These are phyloP conservation scores for Crossoptilon crossoptilon DNA, from an alignment of 2,797 vertebrate species.

Conservation along the genomic window DNA sequence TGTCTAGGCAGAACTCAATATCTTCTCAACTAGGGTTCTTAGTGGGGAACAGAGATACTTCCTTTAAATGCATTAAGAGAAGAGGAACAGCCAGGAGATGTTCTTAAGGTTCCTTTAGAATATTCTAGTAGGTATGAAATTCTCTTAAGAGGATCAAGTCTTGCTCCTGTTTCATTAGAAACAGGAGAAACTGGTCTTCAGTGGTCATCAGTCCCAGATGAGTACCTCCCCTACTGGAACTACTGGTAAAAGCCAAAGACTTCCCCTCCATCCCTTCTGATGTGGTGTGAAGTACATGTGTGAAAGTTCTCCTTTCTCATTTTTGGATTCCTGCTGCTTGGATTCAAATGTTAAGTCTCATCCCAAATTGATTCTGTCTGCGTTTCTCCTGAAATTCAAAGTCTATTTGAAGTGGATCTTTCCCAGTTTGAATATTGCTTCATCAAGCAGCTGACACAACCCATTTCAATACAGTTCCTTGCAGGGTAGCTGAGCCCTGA, in stretches of 20 bases:
- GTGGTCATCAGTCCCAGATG: background rate
- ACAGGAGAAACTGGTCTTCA: background rate
- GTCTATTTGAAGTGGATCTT: background rate
- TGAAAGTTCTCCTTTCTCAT: background rate
- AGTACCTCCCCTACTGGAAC: background rate
- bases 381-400: background rate
- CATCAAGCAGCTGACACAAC: fast-evolving
- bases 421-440: fast-evolving
- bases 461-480: fast-evolving
- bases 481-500: background rate
- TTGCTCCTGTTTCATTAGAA: background rate
- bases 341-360: background rate
- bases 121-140: background rate
- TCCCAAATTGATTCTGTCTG: background rate
- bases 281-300: fast-evolving
- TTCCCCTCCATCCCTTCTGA: fast-evolving
- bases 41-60: background rate
- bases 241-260: background rate
- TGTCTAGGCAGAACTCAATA: background rate
- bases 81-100: background rate
- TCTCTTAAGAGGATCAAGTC: background rate
- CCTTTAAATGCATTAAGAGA: background rate
- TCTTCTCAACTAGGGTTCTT: background rate
- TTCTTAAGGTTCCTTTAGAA: background rate
- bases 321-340: background rate